Conservation (phyloP, 1,140 invertebrate species). For the Drosophila azteca region DNA sequence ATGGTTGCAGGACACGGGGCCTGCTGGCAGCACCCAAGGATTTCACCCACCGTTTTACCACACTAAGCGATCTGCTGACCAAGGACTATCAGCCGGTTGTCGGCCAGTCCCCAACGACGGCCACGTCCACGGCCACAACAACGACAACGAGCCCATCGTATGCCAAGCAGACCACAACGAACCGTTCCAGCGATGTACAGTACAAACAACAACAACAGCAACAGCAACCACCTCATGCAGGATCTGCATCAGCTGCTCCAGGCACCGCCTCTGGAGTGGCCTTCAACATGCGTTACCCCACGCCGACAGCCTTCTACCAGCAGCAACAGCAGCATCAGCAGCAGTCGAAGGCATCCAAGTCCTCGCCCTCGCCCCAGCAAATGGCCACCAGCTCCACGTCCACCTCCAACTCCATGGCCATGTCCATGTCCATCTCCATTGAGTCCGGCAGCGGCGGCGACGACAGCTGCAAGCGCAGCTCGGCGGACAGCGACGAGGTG, state of each 20-base stretch:
- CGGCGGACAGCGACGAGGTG: slow-evolving; percentile 63
- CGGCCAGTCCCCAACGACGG: slow-evolving; percentile 8
- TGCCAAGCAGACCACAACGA: slow-evolving; percentile 34
- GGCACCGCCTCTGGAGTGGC: slow-evolving; percentile 1
- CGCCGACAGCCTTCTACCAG: slow-evolving; percentile 61
- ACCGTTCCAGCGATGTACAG: slow-evolving; percentile 57
- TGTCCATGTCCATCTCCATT: slow-evolving; percentile 3
- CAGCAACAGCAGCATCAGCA: slow-evolving; percentile 50
- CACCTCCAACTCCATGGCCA: slow-evolving; percentile 32
- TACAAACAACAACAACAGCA: slow-evolving; percentile 66
- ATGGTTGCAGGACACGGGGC: slow-evolving; percentile 61
- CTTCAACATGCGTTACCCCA: slow-evolving; percentile 64
- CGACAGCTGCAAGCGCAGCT: slow-evolving; percentile 44
- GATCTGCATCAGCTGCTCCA: background rate
- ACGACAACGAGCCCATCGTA: slow-evolving; percentile 40
- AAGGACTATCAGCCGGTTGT: slow-evolving; percentile 63
- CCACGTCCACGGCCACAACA: slow-evolving; percentile 34
- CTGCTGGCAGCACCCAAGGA: slow-evolving; percentile 76
- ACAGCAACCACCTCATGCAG: slow-evolving; percentile 52
- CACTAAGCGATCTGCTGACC: slow-evolving; percentile 76
- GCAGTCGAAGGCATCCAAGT: slow-evolving; percentile 54
- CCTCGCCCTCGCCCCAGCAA: slow-evolving; percentile 72
- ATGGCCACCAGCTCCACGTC: slow-evolving; percentile 70
- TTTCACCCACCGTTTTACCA: slow-evolving; percentile 75
- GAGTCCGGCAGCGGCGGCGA: slow-evolving; percentile 30